Evolutionary conservation across 1,140 invertebrate species (phyloP).

Genomic region (Lasaia peninsularis): DNA sequence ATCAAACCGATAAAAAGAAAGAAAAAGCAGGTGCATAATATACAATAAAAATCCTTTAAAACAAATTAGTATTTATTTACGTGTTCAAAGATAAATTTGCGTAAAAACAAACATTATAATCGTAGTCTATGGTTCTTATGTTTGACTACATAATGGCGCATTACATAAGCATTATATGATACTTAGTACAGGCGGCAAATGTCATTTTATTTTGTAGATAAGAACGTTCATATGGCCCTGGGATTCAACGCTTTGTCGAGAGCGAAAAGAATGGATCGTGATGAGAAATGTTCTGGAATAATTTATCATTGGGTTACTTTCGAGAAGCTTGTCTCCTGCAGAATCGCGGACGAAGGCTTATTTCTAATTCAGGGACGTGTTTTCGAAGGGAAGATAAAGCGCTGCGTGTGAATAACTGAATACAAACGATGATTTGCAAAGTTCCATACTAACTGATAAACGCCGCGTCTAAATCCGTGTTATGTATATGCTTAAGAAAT

Average conservation of each 20-base stretch:
- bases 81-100: no score
- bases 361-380: slow-evolving; percentile 64
- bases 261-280: slow-evolving; percentile 63
- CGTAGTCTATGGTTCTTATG: not conserved
- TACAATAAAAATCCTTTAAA: no score
- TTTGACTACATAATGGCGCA: not conserved
- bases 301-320: slow-evolving; percentile 69
- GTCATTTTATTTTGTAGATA: slow-evolving; percentile 66
- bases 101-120: not conserved
- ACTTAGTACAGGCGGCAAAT: slow-evolving; percentile 48
- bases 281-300: slow-evolving; percentile 72
- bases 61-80: no score
- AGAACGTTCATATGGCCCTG: slow-evolving; percentile 52
- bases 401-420: slow-evolving; percentile 62
- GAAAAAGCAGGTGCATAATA: no score
- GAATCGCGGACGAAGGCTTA: slow-evolving; percentile 55
- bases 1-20: no score
- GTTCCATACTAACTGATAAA: slow-evolving; percentile 27
- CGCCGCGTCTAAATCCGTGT: slow-evolving; percentile 29
- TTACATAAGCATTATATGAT: slow-evolving; percentile 35
- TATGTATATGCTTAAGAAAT: no score
- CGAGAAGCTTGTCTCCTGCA: slow-evolving; percentile 54
- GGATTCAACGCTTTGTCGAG: slow-evolving; percentile 61
- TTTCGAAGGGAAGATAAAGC: slow-evolving; percentile 61
- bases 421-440: slow-evolving; percentile 56